Percentiles rank a stretch among this genome's conserved stretches.
phyloP scores from a whole-genome alignment of 2,113 vertebrate species.

The Neomonachus schauinslandi region DNA sequence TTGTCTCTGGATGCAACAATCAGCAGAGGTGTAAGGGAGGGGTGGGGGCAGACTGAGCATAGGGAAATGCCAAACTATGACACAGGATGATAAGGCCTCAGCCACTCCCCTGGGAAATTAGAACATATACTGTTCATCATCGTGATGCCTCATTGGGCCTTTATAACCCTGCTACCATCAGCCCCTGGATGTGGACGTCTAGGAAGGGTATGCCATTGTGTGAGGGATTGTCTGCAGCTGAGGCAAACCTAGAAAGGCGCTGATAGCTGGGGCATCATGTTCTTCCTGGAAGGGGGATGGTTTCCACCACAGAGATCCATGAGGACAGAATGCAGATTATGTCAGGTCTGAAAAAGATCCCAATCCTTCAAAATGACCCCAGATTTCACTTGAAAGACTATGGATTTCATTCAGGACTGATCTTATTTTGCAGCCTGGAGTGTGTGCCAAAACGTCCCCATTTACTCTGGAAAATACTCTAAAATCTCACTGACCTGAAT shows the following conservation, averaged over 20 bases:
- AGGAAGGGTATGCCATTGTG: not conserved
- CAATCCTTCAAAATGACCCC: not conserved
- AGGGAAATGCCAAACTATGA: not conserved
- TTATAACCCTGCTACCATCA: not conserved
- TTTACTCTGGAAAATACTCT: conserved; percentile 55
- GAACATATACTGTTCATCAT: not conserved
- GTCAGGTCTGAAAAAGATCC: not conserved
- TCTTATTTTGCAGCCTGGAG: conserved; percentile 22
- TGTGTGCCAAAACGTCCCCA: not conserved
- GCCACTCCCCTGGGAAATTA: not conserved
- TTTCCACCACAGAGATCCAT: not conserved
- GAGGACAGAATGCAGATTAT: not conserved
- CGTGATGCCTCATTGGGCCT: not conserved
- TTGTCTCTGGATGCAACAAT: not conserved
- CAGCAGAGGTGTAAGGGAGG: not conserved
- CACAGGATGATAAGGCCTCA: not conserved
- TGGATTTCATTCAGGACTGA: not conserved
- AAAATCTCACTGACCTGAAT: conserved; percentile 39
- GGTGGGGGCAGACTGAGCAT: not conserved
- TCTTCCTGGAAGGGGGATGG: not conserved
- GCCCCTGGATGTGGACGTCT: not conserved
- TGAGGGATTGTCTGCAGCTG: not conserved
- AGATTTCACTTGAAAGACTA: not conserved
- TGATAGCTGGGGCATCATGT: not conserved
- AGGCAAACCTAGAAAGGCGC: not conserved